Evolutionary conservation across 2,888 invertebrate genomes (phyloP).

Genomic region (Sinotaia quadrata): DNA sequence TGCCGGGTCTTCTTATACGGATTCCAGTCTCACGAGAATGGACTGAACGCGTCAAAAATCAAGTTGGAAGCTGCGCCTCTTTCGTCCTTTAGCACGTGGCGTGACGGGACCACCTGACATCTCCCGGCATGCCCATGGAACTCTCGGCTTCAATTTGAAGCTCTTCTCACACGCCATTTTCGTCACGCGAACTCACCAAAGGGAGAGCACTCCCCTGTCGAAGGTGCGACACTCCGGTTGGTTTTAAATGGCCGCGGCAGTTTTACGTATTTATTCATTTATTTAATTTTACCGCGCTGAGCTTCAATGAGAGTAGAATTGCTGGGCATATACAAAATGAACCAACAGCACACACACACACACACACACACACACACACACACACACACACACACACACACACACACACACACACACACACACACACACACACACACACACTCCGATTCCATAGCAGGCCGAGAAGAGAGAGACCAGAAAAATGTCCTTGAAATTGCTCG

Average conservation of each 20-base stretch:
- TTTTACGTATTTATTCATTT: background rate
- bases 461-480: background rate
- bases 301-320: too few relatives aligned
- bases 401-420: constrained; percentile 18
- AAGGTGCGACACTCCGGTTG: background rate
- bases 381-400: constrained; percentile 16
- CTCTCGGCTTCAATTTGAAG: background rate
- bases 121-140: background rate
- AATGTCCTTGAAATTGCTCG: too few relatives aligned
- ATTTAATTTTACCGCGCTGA: background rate
- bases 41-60: background rate
- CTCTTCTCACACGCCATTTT: background rate
- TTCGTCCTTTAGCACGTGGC: too few relatives aligned
- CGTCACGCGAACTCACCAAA: background rate
- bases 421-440: constrained; percentile 7
- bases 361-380: background rate
- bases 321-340: too few relatives aligned
- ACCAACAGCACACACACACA: background rate
- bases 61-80: background rate
- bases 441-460: background rate
- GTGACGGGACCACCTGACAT: too few relatives aligned
- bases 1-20: too few relatives aligned
- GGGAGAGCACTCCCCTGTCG: background rate
- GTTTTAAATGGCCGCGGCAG: background rate
- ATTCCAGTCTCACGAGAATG: background rate